Evolutionary conservation across 2,888 invertebrate genomes (phyloP), one percentile per base, ranked within the genome.

Genomic region (Caenorhabditis plicata): DNA sequence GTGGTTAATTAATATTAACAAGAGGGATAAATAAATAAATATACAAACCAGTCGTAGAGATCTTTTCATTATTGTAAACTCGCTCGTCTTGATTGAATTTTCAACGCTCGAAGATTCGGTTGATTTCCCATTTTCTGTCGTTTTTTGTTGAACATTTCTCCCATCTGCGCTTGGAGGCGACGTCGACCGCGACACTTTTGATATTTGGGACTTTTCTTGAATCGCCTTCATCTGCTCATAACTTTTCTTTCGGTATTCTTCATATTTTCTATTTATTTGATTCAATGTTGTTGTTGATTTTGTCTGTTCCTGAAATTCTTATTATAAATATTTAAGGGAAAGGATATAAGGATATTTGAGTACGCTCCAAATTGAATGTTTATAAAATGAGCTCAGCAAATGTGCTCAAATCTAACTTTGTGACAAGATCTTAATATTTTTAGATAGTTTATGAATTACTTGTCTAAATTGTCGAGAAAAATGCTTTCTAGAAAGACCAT

Each of bases 131-230:
- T 29, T 1, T 29, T 27, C 4, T 27, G n/a, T 19, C 9, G 5
- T 20, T 46, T 46, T 19, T 39, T 15, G 25, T 44, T 35, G 25
- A 44, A 25, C 19, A 19, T 17, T 19, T 39, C 4, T 20, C 43
- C 43, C 1, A 47, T 47, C 38, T 54, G 54, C 11, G 27, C n/a
- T n/a, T n/a, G n/a, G n/a, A n/a, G n/a, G n/a, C n/a, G n/a, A n/a
- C n/a, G n/a, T n/a, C n/a, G n/a, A n/a, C n/a, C n/a, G n/a, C n/a
- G n/a, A n/a, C n/a, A n/a, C n/a, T n/a, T n/a, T n/a, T n/a, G n/a
- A n/a, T n/a, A n/a, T n/a, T n/a, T n/a, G n/a, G n/a, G n/a, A n/a
- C 32, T 25, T 55, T 39, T 29, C 40, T 44, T 20, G 55, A 44
- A 8, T 29, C 23, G 27, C 40, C 23, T 15, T 11, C 2, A 49